These are phyloP conservation scores for Dryobota labecula DNA, from an alignment of 2,888 invertebrate genomes.

Conservation along the genomic window DNA sequence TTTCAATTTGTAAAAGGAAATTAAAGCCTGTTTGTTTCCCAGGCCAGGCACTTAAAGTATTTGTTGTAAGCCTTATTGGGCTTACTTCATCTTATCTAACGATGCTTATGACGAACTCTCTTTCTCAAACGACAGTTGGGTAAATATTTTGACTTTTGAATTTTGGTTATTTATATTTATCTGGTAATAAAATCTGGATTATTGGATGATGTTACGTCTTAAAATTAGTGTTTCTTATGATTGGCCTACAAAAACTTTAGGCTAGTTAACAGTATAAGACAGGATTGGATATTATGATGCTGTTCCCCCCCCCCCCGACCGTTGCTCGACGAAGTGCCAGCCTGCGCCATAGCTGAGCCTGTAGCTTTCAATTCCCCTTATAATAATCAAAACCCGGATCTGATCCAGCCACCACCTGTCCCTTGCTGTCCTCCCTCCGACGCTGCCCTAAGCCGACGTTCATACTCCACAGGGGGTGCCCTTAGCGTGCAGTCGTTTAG, in stretches of 20 bases:
- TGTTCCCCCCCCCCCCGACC: no score
- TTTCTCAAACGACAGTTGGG: conserved; percentile 64
- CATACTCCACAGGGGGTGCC: no score
- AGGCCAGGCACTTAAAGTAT: conserved; percentile 74
- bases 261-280: neutral
- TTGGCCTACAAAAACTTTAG: neutral
- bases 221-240: neutral
- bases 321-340: no score
- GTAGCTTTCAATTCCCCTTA: no score
- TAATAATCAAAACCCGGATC: no score
- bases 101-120: conserved; percentile 70
- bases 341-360: no score
- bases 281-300: no score
- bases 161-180: conserved; percentile 55
- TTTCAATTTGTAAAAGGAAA: conserved; percentile 80
- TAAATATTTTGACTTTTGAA: conserved; percentile 51
- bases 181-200: conserved; percentile 48
- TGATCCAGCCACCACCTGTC: no score
- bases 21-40: conserved; percentile 77
- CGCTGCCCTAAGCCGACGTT: no score
- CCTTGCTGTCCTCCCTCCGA: no score
- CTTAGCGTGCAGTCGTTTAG: no score
- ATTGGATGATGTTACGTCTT: conserved; percentile 14
- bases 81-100: conserved; percentile 70
- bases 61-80: conserved; percentile 77